A percentile compares a stretch with the other conserved stretches of the same genome.
Evolutionary conservation across 2,888 invertebrate species (phyloP).

Genomic region (Aspidapion aeneum): DNA sequence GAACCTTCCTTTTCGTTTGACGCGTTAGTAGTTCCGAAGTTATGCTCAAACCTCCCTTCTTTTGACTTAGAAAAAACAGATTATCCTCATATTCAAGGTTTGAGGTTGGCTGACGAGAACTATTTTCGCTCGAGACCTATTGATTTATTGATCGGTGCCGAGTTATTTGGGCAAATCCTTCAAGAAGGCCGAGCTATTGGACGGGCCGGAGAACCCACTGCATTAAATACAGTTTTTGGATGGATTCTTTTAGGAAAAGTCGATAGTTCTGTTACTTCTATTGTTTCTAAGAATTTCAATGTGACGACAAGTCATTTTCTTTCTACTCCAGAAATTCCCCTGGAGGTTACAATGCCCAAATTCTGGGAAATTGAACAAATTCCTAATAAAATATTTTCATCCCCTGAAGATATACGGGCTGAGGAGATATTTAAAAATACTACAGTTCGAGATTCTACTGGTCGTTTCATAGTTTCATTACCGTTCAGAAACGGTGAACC

Average conservation of each 20-base stretch:
- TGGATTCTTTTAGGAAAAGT: neutral
- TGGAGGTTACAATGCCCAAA: conserved; percentile 6
- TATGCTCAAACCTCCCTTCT: neutral
- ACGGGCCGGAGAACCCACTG: neutral
- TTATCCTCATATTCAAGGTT: neutral
- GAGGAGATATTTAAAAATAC: neutral
- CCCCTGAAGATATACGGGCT: neutral
- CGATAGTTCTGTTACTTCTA: too few species aligned
- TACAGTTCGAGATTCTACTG: neutral
- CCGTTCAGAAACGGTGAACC: conserved; percentile 12
- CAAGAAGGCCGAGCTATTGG: neutral
- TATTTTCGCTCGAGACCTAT: neutral
- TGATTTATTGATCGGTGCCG: neutral
- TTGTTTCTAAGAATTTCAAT: too few species aligned
- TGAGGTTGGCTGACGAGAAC: too few species aligned
- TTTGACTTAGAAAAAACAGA: neutral
- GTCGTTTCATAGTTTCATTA: conserved; percentile 4
- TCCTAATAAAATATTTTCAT: neutral
- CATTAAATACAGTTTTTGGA: neutral
- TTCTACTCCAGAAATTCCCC: neutral
- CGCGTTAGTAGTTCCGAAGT: neutral
- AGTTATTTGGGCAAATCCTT: neutral
- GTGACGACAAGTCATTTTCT: neutral
- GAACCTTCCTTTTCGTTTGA: neutral
- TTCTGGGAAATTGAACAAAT: conserved; percentile 16